phyloP scores from a whole-genome alignment of 2,888 invertebrate genomes.

The Saturnia pavonia region DNA sequence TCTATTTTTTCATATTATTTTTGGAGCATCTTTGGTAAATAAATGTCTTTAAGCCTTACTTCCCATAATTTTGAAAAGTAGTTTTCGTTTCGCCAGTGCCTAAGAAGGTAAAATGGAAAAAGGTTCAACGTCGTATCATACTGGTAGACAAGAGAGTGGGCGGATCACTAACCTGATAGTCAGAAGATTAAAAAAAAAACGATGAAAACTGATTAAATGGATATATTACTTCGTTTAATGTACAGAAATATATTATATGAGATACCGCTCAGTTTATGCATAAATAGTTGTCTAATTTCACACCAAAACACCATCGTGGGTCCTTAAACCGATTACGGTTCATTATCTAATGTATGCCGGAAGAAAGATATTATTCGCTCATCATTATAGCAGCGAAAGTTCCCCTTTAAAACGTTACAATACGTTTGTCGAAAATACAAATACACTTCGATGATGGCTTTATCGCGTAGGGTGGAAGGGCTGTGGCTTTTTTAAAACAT shows the following conservation, averaged over 20 bases:
- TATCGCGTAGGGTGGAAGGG: conserved; percentile 52
- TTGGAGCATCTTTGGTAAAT: not conserved
- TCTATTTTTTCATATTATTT: not conserved
- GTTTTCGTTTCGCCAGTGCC: not conserved
- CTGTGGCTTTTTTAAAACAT: conserved; percentile 45
- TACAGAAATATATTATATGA: not conserved
- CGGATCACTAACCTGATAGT: no score
- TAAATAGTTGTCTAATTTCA: conserved; percentile 59
- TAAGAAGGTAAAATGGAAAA: not conserved
- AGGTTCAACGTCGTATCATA: not conserved
- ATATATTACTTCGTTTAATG: not conserved
- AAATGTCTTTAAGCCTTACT: not conserved
- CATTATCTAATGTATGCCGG: conserved; percentile 77
- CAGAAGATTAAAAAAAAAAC: not conserved
- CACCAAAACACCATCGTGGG: conserved; percentile 59
- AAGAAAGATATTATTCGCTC: conserved; percentile 73
- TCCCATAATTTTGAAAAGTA: not conserved
- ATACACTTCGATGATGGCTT: conserved; percentile 57
- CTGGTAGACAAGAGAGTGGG: no score
- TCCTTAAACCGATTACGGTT: conserved; percentile 77
- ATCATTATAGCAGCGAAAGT: conserved; percentile 71
- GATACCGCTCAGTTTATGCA: not conserved
- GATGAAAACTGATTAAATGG: not conserved
- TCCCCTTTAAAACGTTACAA: conserved; percentile 67
- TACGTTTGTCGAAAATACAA: conserved; percentile 56